A percentile compares a stretch with the other conserved stretches of the same genome.
Conservation (phyloP, 2,113 vertebrate species). For the Pogonocichla stellata region DNA sequence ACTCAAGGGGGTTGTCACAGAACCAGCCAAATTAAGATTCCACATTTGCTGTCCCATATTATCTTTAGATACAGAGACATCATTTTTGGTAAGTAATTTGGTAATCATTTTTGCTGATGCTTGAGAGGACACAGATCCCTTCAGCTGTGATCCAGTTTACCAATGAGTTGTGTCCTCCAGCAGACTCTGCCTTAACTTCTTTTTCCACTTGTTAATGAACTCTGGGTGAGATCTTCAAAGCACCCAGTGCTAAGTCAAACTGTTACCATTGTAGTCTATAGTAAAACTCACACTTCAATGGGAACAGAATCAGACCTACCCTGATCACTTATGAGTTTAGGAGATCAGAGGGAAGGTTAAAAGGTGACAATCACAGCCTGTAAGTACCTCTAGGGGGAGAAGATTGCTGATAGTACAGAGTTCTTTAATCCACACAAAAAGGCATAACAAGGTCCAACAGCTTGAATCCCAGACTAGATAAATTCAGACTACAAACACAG, state of each 20-base stretch:
- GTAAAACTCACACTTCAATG: constrained; percentile 19
- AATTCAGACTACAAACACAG: constrained; percentile 15
- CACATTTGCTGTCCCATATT: neutral
- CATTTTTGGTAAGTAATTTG: rapidly evolving
- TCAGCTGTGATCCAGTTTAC: neutral
- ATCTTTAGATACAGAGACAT: neutral
- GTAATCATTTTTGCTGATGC: too few species aligned
- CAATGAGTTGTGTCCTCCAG: neutral
- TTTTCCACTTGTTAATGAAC: neutral
- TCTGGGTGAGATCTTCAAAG: constrained; percentile 27
- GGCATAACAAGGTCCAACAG: constrained; percentile 10
- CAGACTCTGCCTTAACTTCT: neutral
- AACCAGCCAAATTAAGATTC: neutral
- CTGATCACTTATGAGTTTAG: constrained; percentile 14
- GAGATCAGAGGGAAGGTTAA: constrained; percentile 47
- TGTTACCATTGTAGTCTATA: neutral
- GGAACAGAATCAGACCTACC: constrained; percentile 10
- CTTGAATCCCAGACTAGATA: neutral
- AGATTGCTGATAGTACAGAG: constrained; percentile 11
- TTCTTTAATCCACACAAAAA: constrained; percentile 55
- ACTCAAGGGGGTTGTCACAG: neutral
- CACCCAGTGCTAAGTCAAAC: neutral
- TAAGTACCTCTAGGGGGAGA: constrained; percentile 14
- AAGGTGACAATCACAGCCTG: constrained; percentile 41
- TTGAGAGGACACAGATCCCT: neutral